phyloP scores from a whole-genome alignment of 1,140 invertebrate genomes.

The Dinoponera quadriceps region DNA sequence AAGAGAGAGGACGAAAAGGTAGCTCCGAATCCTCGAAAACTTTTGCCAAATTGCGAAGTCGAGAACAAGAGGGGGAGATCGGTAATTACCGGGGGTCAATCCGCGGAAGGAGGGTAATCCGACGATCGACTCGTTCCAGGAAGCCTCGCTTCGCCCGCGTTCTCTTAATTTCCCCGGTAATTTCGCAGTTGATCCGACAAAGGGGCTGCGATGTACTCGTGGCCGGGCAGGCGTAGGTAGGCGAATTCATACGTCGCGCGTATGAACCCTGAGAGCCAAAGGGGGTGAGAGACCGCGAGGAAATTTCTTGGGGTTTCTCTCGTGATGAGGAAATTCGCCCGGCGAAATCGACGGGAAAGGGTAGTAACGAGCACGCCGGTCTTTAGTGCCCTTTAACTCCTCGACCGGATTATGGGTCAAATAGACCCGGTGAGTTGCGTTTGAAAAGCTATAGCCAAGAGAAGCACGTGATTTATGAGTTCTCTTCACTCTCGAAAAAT shows the following conservation, averaged over 20 bases:
- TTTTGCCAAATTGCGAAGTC: constrained; percentile 80
- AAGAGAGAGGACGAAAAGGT: constrained; percentile 67
- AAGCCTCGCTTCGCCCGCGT: constrained; percentile 77
- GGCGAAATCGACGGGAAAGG: not conserved
- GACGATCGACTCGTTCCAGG: constrained; percentile 82
- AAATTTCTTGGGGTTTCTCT: constrained; percentile 6
- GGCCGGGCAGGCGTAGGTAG: not conserved
- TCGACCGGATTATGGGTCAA: no score
- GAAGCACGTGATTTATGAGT: no score
- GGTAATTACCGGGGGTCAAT: constrained; percentile 78
- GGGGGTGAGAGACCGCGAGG: not conserved
- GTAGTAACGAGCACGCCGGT: not conserved
- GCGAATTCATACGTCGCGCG: constrained; percentile 1
- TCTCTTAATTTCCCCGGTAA: constrained; percentile 80
- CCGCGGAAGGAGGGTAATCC: constrained; percentile 76
- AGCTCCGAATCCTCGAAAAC: constrained; percentile 77
- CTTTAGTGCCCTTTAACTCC: not conserved
- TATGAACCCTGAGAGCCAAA: constrained; percentile 23
- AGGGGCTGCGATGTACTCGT: constrained; percentile 32
- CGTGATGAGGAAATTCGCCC: not conserved
- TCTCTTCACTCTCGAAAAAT: no score
- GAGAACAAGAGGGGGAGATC: constrained; percentile 67
- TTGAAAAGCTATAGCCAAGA: no score
- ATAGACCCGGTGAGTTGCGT: no score
- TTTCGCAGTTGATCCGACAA: constrained; percentile 65